Conservation (phyloP, 2,113 vertebrate species). For the Silurus glanis region DNA sequence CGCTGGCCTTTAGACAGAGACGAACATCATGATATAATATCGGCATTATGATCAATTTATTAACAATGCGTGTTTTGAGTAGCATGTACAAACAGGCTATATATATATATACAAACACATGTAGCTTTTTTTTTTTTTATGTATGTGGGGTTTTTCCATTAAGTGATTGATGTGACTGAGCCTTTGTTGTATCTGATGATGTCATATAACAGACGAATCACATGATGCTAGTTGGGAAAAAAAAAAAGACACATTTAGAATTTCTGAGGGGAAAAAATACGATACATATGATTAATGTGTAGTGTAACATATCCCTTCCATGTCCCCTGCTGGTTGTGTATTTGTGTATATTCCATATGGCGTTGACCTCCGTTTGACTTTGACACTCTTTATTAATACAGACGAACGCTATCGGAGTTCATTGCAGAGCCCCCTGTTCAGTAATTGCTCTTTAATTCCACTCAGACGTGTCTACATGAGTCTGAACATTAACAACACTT, state of each 20-base stretch:
- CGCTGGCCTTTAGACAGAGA: not conserved
- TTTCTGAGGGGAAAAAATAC: not conserved
- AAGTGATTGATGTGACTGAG: conserved; percentile 78
- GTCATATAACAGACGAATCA: conserved; percentile 82
- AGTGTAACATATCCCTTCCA: not conserved
- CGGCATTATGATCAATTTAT: not conserved
- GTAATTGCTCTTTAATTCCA: not conserved
- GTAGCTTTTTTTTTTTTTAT: conserved; percentile 53
- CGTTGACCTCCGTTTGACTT: not conserved
- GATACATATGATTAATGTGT: not conserved
- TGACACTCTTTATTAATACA: not conserved
- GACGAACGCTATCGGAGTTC: not conserved
- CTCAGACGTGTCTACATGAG: not conserved
- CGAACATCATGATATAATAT: not conserved
- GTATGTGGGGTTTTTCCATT: not conserved
- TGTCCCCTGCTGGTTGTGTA: not conserved
- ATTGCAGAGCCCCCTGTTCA: not conserved
- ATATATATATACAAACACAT: conserved; percentile 81
- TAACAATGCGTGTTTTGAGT: not conserved
- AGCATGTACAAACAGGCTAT: not conserved
- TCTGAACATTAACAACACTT: not conserved
- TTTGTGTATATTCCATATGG: not conserved
- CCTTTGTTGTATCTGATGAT: conserved; percentile 78
- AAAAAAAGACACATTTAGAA: conserved; percentile 6
- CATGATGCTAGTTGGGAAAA: conserved; percentile 61